These are phyloP conservation scores for Siniperca chuatsi DNA, from an alignment of 2,113 vertebrate genomes.

Conservation along the genomic window DNA sequence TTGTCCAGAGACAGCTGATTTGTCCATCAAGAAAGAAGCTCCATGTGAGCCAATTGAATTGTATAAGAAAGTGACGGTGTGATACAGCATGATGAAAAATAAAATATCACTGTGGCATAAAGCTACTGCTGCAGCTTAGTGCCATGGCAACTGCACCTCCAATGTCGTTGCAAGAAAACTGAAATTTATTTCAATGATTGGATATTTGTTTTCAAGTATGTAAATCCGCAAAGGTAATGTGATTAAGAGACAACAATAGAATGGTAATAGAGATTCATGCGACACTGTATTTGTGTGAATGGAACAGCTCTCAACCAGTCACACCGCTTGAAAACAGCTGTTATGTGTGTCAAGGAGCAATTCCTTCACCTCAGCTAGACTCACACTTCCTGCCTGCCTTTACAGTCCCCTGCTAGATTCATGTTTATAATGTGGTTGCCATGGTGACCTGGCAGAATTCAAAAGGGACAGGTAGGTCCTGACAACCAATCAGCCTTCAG, in stretches of 20 bases:
- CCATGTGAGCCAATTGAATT: constrained; percentile 9
- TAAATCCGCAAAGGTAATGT: constrained; percentile 53
- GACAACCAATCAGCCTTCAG: constrained; percentile 74
- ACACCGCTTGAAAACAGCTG: constrained; percentile 21
- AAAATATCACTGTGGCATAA: constrained; percentile 15
- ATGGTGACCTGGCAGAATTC: constrained; percentile 70
- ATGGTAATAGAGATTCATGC: constrained; percentile 26
- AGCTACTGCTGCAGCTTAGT: constrained; percentile 13
- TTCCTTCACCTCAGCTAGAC: constrained; percentile 39
- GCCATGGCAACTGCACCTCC: constrained; percentile 56
- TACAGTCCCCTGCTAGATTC: constrained; percentile 44
- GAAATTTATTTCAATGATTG: constrained; percentile 43
- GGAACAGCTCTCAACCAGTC: constrained; percentile 25
- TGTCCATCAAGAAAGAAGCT: not conserved
- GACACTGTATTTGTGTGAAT: not conserved
- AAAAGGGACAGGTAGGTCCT: constrained; percentile 73
- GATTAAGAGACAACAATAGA: constrained; percentile 46
- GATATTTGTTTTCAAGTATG: constrained; percentile 48
- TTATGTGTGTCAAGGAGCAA: constrained; percentile 55
- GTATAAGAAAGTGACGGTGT: not conserved
- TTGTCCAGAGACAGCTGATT: constrained; percentile 3
- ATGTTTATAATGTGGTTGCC: constrained; percentile 78
- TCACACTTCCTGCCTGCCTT: constrained; percentile 51
- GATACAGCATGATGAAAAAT: not conserved
- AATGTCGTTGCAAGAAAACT: constrained; percentile 11